Conservation (phyloP, 2,797 vertebrate genomes). For the Hozukius guyotensis region DNA sequence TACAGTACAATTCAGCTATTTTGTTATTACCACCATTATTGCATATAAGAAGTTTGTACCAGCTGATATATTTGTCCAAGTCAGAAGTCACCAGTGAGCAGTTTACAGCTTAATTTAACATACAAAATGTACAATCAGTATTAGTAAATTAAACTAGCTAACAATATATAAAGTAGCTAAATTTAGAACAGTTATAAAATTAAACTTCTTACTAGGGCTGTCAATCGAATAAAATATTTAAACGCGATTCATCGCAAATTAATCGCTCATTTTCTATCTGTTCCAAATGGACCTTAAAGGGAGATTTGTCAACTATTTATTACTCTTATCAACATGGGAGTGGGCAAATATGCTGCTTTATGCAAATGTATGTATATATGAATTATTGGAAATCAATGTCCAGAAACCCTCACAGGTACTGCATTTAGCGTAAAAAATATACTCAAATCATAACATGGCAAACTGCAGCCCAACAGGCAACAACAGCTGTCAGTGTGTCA, state of each 20-base stretch:
- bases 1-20: not conserved
- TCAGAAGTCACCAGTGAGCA: not conserved
- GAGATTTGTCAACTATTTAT: too few species aligned
- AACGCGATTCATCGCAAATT: too few species aligned
- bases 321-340: too few species aligned
- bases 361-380: too few species aligned
- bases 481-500: too few species aligned
- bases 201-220: not conserved
- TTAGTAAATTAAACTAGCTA: not conserved
- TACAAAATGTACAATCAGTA: not conserved
- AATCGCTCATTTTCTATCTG: too few species aligned
- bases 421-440: rapidly evolving
- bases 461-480: too few species aligned
- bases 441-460: too few species aligned
- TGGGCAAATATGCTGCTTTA: too few species aligned
- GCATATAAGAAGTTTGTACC: not conserved
- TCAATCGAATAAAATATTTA: rapidly evolving
- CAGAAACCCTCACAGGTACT: too few species aligned
- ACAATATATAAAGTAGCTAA: not conserved
- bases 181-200: not conserved
- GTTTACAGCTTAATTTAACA: not conserved
- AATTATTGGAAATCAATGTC: too few species aligned
- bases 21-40: not conserved
- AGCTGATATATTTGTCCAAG: not conserved
- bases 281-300: too few species aligned